Evolutionary conservation across 1,140 invertebrate species (phyloP), one percentile per base, ranked within the genome.

Genomic region (Mercenaria mercenaria): DNA sequence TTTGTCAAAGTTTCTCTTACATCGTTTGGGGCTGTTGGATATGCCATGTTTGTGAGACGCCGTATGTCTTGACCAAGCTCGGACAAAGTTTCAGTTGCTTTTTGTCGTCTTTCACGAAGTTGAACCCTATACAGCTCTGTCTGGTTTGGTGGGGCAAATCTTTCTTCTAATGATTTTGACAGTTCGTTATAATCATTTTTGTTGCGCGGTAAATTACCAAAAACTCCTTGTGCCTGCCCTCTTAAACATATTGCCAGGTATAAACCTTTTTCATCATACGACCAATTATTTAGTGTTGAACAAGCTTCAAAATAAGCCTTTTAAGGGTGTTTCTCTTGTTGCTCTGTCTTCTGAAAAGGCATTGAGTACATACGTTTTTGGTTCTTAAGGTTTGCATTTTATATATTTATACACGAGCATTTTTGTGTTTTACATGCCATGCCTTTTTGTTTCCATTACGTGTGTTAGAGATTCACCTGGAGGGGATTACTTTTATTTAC

Each of bases 41-140:
- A 92, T 29, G 88, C 76, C 37, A 88, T n/a, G 69, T 90, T 69
- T 23, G 59, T 50, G 0, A 79, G 29, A 3, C 86, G 10, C 11
- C 90, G n/a, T 4, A 91, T 92, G 43, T 80, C 50, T 43, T 91
- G 89, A n/a, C 79, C 91, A 10, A 56, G 52, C 20, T 56, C 52
- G 6, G 52, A 56, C 23, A 56, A 56, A 11, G 52, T 56, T n/a
- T 56, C 52, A 1, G 79, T 20, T 39, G 87, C 34, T 52, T 43
- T 29, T 23, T 82, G 76, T 20, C 61, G n/a, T 20, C 64, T 47
- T 52, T 88, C 77, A 43, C 26, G 69, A 0, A 88, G 50, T 41
- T 88, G 76, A 59, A 72, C 76, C 32, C 79, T 67, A 47, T 81
- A 88, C 37, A 81, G 67, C 18, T 88, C 87, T 47, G 87, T 88